These are phyloP conservation scores for Ctenosaura bakeri DNA, from an alignment of 2,797 vertebrate genomes.

Conservation along the genomic window DNA sequence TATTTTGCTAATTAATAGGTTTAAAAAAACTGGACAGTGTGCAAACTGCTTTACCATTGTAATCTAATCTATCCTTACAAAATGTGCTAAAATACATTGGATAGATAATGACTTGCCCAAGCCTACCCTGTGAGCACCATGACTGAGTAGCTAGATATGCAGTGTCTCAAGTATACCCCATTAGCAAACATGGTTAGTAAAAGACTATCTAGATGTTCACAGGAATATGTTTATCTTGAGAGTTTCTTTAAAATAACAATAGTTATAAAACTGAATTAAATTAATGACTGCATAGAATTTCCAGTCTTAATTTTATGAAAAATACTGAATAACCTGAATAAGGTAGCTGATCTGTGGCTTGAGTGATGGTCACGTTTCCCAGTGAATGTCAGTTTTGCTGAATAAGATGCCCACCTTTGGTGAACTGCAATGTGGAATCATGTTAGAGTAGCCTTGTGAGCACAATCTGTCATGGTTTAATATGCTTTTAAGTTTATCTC, in stretches of 20 bases:
- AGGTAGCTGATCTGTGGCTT: background rate
- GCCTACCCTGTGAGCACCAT: background rate
- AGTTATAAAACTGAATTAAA: background rate
- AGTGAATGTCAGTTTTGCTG: background rate
- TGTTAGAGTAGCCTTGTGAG: constrained; percentile 6
- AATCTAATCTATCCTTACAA: background rate
- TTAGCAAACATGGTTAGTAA: background rate
- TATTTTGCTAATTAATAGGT: background rate
- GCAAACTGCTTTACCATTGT: background rate
- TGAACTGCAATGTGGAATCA: background rate
- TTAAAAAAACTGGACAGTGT: background rate
- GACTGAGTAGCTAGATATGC: background rate
- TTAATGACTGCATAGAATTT: background rate
- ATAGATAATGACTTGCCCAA: background rate
- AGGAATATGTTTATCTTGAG: background rate
- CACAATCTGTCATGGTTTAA: constrained; percentile 24
- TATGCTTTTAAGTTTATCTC: constrained; percentile 19
- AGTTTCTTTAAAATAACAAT: background rate
- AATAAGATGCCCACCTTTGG: background rate
- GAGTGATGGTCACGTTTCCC: background rate
- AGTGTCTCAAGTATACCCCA: background rate
- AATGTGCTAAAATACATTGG: background rate
- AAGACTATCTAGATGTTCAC: background rate
- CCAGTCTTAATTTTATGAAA: background rate
- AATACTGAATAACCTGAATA: constrained; percentile 5